Evolutionary conservation across 2,888 invertebrate species (phyloP), one percentile per base, ranked within the genome.

Genomic region (Clivina fossor): DNA sequence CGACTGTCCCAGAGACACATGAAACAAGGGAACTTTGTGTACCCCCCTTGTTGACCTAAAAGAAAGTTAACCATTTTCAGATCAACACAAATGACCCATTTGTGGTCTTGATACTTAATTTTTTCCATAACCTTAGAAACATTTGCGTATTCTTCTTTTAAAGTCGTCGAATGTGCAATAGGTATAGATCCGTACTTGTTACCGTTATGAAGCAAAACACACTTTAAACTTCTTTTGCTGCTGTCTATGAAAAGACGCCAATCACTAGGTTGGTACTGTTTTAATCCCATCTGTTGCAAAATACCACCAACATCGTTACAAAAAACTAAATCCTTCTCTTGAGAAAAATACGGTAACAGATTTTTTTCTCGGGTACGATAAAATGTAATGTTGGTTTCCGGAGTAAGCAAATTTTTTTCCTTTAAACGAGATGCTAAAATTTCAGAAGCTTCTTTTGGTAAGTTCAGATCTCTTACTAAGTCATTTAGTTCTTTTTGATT

Each of bases 241-340:
- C 60, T 59, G 47, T 63, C 63, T 22, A 63, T 63, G 46, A 63
- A 62, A 11, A 63, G 54, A 38, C 61, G 58, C 59, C 62, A 63
- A 24, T 62, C 60, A 37, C 30, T 37, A 46, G 61, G 55, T 38
- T 24, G 19, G 46, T 60, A 62, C 49, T 58, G 35, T 33, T 32
- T 4, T 28, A 61, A 57, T 28, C 57, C 60, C 59, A 60, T 58
- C 38, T 58, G 47, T 37, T 26, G 38, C 22, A 60, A 9, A 2
- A 59, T 19, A 9, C 41, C 44, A 38, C 24, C 43, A 22, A 62
- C 56, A 54, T 62, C 53, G 8, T 46, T 41, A 49, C 59, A 60
- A 50, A 46, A 60, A 15, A 59, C 59, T n/a, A 59, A 13, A 22
- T 58, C 35, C 11, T 59, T 51, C 51, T 63, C 49, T 37, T 41